Percentiles rank a stretch among this genome's conserved stretches.
Conservation (phyloP, 2,113 vertebrate genomes). For the Spermophilus dauricus region DNA sequence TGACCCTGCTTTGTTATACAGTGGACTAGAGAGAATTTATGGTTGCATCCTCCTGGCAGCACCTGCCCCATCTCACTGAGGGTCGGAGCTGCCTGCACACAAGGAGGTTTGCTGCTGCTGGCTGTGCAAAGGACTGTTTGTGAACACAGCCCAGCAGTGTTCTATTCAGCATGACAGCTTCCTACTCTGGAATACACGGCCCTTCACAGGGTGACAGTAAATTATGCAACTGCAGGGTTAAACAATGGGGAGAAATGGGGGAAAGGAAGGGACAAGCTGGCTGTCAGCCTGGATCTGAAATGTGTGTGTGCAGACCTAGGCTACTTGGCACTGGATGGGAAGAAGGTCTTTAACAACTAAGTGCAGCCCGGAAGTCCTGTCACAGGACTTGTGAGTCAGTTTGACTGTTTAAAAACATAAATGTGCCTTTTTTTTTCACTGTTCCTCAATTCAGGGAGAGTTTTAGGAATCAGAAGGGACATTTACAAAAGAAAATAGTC, state of each 20-base stretch:
- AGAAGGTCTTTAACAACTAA: constrained; percentile 37
- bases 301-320: neutral
- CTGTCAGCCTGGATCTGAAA: constrained; percentile 40
- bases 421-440: neutral
- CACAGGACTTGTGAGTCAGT: constrained; percentile 30
- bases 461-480: constrained; percentile 66
- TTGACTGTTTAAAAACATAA: constrained; percentile 59
- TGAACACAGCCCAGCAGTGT: constrained; percentile 58
- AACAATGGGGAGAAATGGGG: constrained; percentile 54
- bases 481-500: constrained; percentile 63
- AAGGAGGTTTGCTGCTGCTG: neutral
- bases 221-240: constrained; percentile 71
- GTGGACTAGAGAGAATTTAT: constrained; percentile 49
- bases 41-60: neutral
- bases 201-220: constrained; percentile 71
- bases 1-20: constrained; percentile 44
- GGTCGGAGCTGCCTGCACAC: neutral
- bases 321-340: constrained; percentile 30
- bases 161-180: constrained; percentile 67
- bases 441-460: constrained; percentile 71
- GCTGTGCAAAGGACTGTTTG: constrained; percentile 58
- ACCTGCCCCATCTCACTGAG: neutral
- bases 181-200: constrained; percentile 53
- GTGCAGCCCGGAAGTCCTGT: constrained; percentile 70
- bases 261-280: constrained; percentile 43